Conservation (phyloP, 2,797 vertebrate genomes). For the Morelia viridis region DNA sequence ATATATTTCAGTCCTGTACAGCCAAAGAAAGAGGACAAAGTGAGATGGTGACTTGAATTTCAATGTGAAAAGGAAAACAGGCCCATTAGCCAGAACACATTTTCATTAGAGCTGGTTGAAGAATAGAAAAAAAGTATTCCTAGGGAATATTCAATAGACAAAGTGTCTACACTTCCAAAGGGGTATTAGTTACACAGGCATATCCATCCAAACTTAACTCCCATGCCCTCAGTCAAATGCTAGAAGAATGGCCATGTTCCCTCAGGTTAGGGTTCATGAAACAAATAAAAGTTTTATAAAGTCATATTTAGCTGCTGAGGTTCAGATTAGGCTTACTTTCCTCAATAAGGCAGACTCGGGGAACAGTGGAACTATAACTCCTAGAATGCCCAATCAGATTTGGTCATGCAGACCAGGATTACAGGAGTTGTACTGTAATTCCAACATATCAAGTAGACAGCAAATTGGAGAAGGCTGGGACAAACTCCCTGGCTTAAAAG, state of each 20-base stretch:
- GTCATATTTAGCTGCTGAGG: neutral
- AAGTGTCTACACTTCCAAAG: constrained; percentile 13
- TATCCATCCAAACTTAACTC: constrained; percentile 13
- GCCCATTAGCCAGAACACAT: neutral
- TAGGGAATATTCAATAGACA: constrained; percentile 10
- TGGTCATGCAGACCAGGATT: neutral
- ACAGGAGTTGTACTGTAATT: neutral
- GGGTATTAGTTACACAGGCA: neutral
- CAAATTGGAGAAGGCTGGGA: no score
- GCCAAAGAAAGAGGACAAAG: neutral
- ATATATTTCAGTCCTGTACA: constrained; percentile 6
- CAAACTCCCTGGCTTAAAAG: neutral
- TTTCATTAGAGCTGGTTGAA: constrained; percentile 7
- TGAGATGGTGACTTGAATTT: neutral
- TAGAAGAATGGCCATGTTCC: neutral
- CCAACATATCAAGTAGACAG: neutral
- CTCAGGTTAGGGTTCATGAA: neutral
- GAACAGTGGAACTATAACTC: neutral
- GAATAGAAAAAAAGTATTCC: constrained; percentile 8
- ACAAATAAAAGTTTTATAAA: constrained; percentile 13
- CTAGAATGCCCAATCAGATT: neutral
- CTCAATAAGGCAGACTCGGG: neutral
- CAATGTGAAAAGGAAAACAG: neutral
- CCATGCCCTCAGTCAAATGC: neutral
- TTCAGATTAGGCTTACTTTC: neutral